Evolutionary conservation across 2,888 invertebrate species (phyloP).

Genomic region (Empis livida): DNA sequence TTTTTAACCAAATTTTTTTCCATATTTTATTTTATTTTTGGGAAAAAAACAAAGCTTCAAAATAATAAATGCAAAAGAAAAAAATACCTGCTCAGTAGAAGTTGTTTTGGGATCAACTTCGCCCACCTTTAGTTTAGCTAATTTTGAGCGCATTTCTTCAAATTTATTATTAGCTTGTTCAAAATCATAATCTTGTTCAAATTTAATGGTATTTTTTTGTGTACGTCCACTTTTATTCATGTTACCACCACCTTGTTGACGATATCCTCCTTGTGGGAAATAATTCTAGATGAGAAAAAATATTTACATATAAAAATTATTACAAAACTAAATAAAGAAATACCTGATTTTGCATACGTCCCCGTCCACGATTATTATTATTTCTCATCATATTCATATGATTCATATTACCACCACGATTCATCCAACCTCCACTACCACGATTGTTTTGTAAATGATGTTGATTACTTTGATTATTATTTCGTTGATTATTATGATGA

Average conservation of each 20-base stretch:
- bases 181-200: slow-evolving; percentile 96
- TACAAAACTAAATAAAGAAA: no score
- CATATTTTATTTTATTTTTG: neutral
- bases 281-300: slow-evolving; percentile 9
- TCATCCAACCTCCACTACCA: slow-evolving; percentile 30
- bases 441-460: slow-evolving; percentile 26
- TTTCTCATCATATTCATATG: slow-evolving; percentile 34
- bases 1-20: no score
- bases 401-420: slow-evolving; percentile 27
- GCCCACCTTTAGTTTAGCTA: slow-evolving; percentile 70
- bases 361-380: slow-evolving; percentile 31
- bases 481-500: slow-evolving; percentile 28
- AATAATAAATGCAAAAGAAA: slow-evolving; percentile 12
- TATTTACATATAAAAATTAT: neutral
- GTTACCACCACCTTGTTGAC: slow-evolving; percentile 41
- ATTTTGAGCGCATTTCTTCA: slow-evolving; percentile 75
- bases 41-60: slow-evolving; percentile 7
- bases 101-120: slow-evolving; percentile 35
- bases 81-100: slow-evolving; percentile 40
- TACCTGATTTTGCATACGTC: slow-evolving; percentile 32
- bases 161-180: slow-evolving; percentile 97
- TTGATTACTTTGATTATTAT: slow-evolving; percentile 29
- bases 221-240: slow-evolving; percentile 38
- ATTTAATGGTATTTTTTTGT: slow-evolving; percentile 65
- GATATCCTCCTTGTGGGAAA: slow-evolving; percentile 24